A percentile compares a stretch with the other conserved stretches of the same genome.
Conservation (phyloP, 64 coral and sea anemone species). For the Trachythela sp. region DNA sequence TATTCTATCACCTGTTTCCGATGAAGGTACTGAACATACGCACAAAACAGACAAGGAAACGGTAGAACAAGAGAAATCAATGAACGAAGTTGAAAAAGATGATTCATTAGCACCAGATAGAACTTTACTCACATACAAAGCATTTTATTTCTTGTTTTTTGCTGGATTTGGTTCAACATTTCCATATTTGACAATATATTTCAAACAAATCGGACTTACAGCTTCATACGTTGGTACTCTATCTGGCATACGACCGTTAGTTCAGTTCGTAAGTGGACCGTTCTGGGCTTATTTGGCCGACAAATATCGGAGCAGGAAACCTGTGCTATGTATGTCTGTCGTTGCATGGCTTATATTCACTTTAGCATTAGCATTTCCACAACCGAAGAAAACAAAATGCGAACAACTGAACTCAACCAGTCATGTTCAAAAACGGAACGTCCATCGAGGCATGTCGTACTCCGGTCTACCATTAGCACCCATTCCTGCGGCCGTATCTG, state of each 20-base stretch:
- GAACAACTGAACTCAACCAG: background rate
- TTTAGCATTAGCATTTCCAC: conserved; percentile 39
- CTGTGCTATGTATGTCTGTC: conserved; percentile 50
- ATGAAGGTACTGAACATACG: background rate
- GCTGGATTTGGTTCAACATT: conserved; percentile 54
- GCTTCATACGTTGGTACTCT: conserved; percentile 48
- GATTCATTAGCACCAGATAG: background rate
- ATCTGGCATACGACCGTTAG: conserved; percentile 38
- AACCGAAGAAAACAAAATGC: conserved; percentile 53
- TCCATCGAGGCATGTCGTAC: background rate
- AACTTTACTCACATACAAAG: conserved; percentile 46
- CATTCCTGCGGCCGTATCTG: background rate
- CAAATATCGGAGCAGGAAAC: conserved; percentile 53
- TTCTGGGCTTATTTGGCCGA: conserved; percentile 58
- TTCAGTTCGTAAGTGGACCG: conserved; percentile 50
- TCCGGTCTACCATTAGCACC: background rate
- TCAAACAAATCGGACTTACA: conserved; percentile 60
- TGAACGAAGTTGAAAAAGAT: background rate
- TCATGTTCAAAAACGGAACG: background rate
- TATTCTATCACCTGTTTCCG: background rate
- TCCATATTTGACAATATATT: conserved; percentile 63
- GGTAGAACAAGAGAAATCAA: background rate
- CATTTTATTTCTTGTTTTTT: conserved; percentile 61
- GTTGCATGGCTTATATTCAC: conserved; percentile 41
- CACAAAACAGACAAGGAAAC: background rate